Conservation (phyloP, 1,140 invertebrate genomes). For the Eupristina koningsbergeri region DNA sequence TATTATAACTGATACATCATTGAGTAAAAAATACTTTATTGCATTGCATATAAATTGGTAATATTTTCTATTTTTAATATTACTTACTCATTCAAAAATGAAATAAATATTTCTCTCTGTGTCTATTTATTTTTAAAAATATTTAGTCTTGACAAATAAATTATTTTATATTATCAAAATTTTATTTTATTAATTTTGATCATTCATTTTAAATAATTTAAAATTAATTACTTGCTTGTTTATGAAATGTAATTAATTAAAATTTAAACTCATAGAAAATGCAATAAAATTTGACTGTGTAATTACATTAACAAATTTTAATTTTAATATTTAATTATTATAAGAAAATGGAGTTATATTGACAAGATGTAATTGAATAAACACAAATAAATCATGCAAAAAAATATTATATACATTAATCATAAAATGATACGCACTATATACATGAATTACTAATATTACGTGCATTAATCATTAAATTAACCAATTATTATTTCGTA, state of each 20-base stretch:
- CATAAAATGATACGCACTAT: too few species aligned
- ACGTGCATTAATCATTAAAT: too few species aligned
- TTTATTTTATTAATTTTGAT: neutral
- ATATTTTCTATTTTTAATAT: neutral
- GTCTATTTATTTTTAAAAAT: neutral
- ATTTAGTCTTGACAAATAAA: neutral
- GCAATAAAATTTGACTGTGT: neutral
- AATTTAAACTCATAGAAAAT: neutral
- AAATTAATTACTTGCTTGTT: neutral
- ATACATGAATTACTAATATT: too few species aligned
- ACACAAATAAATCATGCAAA: neutral
- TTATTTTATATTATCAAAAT: neutral
- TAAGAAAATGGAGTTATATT: neutral
- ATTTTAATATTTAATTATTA: neutral
- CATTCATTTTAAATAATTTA: neutral
- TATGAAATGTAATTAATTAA: neutral
- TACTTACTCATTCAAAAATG: neutral
- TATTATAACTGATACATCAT: neutral
- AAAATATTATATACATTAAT: neutral
- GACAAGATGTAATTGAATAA: neutral
- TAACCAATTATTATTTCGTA: too few species aligned
- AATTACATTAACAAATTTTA: too few species aligned
- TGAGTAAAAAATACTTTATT: neutral
- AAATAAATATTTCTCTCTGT: neutral
- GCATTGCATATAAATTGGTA: neutral